Conservation (phyloP, 2,113 vertebrate genomes). For the Alligator mississippiensis region DNA sequence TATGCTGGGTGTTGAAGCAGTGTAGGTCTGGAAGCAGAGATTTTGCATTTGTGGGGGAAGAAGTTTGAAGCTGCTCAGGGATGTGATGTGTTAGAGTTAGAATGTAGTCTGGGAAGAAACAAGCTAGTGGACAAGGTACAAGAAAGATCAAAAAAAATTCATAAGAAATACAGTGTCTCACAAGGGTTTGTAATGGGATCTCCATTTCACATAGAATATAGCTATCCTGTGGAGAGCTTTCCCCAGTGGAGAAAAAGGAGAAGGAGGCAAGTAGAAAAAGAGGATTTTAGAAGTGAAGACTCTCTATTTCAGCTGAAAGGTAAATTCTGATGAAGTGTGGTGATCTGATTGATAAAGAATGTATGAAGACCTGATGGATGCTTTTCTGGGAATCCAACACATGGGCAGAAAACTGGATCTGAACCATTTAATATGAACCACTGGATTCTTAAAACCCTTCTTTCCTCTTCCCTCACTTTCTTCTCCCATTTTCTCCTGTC, state of each 20-base stretch:
- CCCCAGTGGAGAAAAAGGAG: not conserved
- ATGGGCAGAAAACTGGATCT: not conserved
- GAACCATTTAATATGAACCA: too few species aligned
- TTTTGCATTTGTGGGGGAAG: not conserved
- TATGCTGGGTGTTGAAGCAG: not conserved
- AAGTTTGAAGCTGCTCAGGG: not conserved
- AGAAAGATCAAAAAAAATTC: not conserved
- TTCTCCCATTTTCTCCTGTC: not conserved
- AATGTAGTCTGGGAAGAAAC: not conserved
- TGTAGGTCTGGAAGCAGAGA: not conserved
- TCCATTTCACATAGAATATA: rapidly evolving
- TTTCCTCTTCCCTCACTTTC: not conserved
- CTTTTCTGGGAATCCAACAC: not conserved
- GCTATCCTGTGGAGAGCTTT: not conserved
- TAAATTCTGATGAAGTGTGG: not conserved
- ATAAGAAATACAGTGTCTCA: rapidly evolving
- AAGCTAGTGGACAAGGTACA: not conserved
- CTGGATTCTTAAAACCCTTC: not conserved
- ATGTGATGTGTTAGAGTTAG: not conserved
- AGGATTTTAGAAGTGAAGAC: not conserved
- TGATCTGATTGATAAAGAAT: not conserved
- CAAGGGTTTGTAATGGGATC: not conserved
- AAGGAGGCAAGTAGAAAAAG: not conserved
- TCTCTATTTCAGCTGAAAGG: not conserved
- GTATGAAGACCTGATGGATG: not conserved